Base-by-base conservation (phyloP, 2,888 invertebrate genomes). In the Gisinianus flammeolus region DNA sequence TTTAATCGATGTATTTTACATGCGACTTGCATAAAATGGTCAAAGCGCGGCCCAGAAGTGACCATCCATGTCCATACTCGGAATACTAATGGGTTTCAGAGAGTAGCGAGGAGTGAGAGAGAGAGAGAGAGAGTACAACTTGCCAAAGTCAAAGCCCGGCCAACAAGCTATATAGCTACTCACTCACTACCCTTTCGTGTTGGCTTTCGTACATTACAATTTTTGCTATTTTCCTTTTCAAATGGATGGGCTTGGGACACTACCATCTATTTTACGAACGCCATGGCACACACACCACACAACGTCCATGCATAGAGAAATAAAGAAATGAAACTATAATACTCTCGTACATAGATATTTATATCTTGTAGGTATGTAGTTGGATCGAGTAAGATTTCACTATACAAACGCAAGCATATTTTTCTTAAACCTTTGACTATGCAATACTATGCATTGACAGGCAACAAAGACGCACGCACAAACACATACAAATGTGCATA, bases 1-100 rank as follows among this genome's bases (percentile, higher is more conserved):
- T 85, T 85, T 85, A 85, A 85, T 85, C 85, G 85, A 83, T 81
- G 84, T 83, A 82, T 85, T 85, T 85, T 85, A 84, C 85, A 85
- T 85, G 85, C 85, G 81, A 84, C 85, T 84, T 85, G 85, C 85
- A 85, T 85, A 85, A 83, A 83, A 82, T 81, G 84, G 83, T 81
- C 82, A 83, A 81, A 81, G 81, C 78, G 72, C 54, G 80, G 81
- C 79, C 83, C 83, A 83, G 83, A 84, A 84, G 83, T 83, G 83
- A 84, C 83, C 85, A 82, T 79, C 81, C 82, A 77, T 78, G 54
- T 78, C 80, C 79, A 81, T 82, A 79, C 79, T 80, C 77, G 75
- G 84, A 83, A 85, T 85, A 85, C 84, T 85, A 85, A 85, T 83
- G 82, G 81, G 75, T 52, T 72, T 70, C 62, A 68, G 67, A 44